These are phyloP conservation scores for Hylaeus volcanicus DNA, from an alignment of 1,140 invertebrate genomes.

Conservation along the genomic window DNA sequence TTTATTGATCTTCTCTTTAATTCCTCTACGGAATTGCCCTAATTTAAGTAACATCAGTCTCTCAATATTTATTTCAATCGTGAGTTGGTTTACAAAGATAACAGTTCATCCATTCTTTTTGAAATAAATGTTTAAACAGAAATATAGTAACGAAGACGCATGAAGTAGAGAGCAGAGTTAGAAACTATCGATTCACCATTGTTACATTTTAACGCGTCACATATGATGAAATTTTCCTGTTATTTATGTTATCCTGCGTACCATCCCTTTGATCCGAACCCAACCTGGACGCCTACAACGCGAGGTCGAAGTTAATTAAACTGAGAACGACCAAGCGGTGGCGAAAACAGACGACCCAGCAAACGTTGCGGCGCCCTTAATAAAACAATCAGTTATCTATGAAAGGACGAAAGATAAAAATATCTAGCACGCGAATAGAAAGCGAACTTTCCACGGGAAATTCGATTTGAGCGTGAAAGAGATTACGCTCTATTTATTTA, in stretches of 20 bases:
- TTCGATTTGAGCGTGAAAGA: too few relatives aligned
- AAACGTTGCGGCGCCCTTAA: neutral
- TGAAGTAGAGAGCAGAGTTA: too few relatives aligned
- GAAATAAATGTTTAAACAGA: too few relatives aligned
- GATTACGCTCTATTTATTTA: too few relatives aligned
- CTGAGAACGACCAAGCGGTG: neutral
- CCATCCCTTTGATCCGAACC: neutral
- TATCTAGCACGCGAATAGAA: constrained; percentile 9
- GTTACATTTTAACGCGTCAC: neutral
- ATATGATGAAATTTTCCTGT: neutral
- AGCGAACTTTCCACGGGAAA: too few relatives aligned
- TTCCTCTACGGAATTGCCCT: too few relatives aligned
- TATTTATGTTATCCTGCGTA: neutral
- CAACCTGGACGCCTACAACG: neutral
- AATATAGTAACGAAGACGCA: too few relatives aligned
- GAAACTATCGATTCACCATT: neutral
- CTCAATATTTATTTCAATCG: too few relatives aligned
- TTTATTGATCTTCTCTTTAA: too few relatives aligned
- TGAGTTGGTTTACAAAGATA: too few relatives aligned
- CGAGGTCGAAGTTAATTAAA: constrained; percentile 29
- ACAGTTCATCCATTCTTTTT: too few relatives aligned
- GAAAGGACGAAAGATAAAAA: constrained; percentile 18
- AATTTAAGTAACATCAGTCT: too few relatives aligned
- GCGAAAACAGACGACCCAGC: constrained; percentile 6
- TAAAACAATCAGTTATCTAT: neutral